These are phyloP conservation scores for Pseudomyrmex pallidus DNA, from an alignment of 1,140 invertebrate species.

Conservation along the genomic window DNA sequence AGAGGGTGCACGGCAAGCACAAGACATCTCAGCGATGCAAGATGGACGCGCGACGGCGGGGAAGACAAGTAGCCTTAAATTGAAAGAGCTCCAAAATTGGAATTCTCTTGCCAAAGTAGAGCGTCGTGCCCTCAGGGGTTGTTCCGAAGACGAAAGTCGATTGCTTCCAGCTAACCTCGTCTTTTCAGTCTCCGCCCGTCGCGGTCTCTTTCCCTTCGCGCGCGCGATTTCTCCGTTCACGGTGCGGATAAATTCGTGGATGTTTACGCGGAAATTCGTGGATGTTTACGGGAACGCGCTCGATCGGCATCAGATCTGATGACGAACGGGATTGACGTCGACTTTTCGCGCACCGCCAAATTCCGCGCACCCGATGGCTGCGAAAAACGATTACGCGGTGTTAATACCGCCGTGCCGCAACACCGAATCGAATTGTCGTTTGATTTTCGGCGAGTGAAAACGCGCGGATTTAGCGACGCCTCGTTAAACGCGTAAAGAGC, in stretches of 20 bases:
- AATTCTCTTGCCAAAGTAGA: conserved; percentile 80
- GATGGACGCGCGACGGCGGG: conserved; percentile 56
- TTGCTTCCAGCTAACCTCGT: conserved; percentile 58
- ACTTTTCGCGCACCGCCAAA: conserved; percentile 18
- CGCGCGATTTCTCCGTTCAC: not conserved
- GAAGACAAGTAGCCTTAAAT: conserved; percentile 81
- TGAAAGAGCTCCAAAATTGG: conserved; percentile 79
- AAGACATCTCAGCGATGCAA: conserved; percentile 19
- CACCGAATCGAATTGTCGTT: conserved; percentile 46
- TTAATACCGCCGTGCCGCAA: conserved; percentile 12
- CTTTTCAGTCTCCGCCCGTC: not conserved
- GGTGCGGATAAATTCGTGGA: conserved; percentile 69
- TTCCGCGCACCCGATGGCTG: conserved; percentile 16
- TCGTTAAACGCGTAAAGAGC: conserved; percentile 30
- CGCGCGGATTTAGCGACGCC: not conserved
- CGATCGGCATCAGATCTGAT: conserved; percentile 69
- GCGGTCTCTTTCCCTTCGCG: not conserved
- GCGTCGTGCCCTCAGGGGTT: conserved; percentile 70
- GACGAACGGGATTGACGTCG: conserved; percentile 36
- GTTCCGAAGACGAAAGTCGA: conserved; percentile 65
- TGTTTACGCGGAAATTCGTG: conserved; percentile 78
- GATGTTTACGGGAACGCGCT: conserved; percentile 58
- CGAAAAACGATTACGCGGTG: conserved; percentile 39
- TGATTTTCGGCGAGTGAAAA: conserved; percentile 22
- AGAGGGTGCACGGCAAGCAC: conserved; percentile 24